These are phyloP conservation scores for Torymus aiolomorphi DNA, from an alignment of 2,888 invertebrate genomes.

Conservation along the genomic window DNA sequence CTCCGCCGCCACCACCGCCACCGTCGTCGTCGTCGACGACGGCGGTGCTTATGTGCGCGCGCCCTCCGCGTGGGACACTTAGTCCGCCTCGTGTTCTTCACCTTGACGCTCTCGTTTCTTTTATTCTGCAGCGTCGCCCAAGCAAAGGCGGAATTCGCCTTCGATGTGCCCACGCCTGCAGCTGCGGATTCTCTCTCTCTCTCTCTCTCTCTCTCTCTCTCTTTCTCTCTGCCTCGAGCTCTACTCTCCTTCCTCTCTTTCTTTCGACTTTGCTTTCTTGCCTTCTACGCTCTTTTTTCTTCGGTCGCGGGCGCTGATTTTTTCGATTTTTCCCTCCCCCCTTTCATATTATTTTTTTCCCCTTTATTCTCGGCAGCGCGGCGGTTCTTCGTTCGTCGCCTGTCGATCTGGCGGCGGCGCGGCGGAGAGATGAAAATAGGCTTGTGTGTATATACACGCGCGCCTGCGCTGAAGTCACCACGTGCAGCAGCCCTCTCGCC, in stretches of 20 bases:
- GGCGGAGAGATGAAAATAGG: conserved; percentile 53
- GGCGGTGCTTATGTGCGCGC: conserved; percentile 27
- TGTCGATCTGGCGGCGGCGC: conserved; percentile 40
- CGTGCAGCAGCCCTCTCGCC: conserved; percentile 29
- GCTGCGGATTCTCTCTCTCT: conserved; percentile 45
- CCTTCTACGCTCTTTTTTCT: conserved; percentile 16
- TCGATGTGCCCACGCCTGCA: conserved; percentile 36
- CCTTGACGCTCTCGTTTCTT: conserved; percentile 59
- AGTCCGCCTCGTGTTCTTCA: conserved; percentile 55
- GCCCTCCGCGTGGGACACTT: conserved; percentile 55
- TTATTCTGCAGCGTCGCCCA: conserved; percentile 48
- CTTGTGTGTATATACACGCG: conserved; percentile 21
- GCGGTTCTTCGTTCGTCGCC: conserved; percentile 12
- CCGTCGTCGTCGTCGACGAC: neutral
- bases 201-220: conserved; percentile 44
- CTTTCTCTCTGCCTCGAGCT: conserved; percentile 13
- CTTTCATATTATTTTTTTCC: conserved; percentile 53
- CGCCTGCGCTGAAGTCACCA: conserved; percentile 1
- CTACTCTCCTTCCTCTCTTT: conserved; percentile 31
- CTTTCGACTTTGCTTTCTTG: conserved; percentile 3
- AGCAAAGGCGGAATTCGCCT: conserved; percentile 50
- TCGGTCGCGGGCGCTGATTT: too few relatives aligned
- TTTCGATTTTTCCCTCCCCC: conserved; percentile 23
- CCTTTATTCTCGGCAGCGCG: conserved; percentile 47
- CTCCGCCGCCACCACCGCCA: conserved; percentile 7